A percentile compares a stretch with the other conserved stretches of the same genome.
Evolutionary conservation across 2,113 vertebrate species (phyloP).

Genomic region (Vulpes ferrilata): DNA sequence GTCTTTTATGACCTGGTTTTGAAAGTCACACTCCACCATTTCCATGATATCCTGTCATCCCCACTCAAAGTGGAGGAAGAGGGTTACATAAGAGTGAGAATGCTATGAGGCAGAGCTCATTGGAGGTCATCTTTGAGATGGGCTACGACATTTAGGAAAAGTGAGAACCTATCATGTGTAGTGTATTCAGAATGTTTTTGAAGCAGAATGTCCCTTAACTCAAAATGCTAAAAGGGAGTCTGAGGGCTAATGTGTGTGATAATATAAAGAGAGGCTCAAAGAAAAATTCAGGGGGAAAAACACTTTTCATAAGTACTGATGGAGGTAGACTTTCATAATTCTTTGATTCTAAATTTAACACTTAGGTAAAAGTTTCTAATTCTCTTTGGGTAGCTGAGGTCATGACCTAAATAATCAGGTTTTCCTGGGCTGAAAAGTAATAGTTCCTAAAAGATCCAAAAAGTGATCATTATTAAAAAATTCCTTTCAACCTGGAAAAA

Average conservation of each 20-base stretch:
- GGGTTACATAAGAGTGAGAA: not conserved
- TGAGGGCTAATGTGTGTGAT: not conserved
- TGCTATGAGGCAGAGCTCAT: not conserved
- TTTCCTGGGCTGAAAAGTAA: not conserved
- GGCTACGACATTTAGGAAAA: not conserved
- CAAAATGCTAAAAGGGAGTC: not conserved
- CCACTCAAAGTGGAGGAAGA: not conserved
- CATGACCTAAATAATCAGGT: not conserved
- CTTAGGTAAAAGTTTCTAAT: not conserved
- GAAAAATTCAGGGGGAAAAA: not conserved
- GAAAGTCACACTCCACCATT: not conserved
- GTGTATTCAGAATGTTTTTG: not conserved
- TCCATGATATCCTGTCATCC: not conserved
- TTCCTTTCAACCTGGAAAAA: not conserved
- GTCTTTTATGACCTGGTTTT: not conserved
- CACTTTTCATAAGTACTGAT: not conserved
- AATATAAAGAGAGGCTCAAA: not conserved
- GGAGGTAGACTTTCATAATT: not conserved
- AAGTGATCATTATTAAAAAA: not conserved
- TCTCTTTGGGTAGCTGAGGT: not conserved
- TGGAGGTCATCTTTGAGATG: not conserved
- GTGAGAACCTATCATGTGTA: not conserved
- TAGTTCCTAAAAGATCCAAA: constrained; percentile 4
- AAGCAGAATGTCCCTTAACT: not conserved
- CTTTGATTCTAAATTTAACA: not conserved